A percentile compares a stretch with the other conserved stretches of the same genome.
Evolutionary conservation across 2,797 vertebrate species (phyloP).

Genomic region (Cuniculus paca): DNA sequence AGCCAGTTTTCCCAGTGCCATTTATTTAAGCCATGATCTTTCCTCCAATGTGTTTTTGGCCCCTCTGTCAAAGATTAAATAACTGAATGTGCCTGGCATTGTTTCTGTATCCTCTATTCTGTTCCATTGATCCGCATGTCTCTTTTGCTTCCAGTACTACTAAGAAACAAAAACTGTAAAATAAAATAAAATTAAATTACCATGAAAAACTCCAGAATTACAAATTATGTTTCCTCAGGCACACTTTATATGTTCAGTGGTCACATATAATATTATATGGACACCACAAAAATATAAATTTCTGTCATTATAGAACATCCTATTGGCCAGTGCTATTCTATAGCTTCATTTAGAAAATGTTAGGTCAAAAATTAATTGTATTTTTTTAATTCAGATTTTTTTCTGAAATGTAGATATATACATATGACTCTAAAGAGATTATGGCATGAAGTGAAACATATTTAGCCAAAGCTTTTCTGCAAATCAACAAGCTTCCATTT

Average conservation of each 20-base stretch:
- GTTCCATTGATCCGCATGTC: too few relatives aligned
- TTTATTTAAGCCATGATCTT: too few relatives aligned
- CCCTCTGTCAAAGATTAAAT: too few relatives aligned
- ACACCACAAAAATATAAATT: background rate
- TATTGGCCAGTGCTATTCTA: background rate
- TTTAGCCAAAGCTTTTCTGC: conserved; percentile 11
- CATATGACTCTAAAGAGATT: background rate
- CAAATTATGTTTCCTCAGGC: background rate
- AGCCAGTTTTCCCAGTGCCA: too few relatives aligned
- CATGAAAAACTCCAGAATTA: too few relatives aligned
- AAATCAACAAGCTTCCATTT: background rate
- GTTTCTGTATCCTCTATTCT: too few relatives aligned
- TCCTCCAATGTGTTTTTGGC: too few relatives aligned
- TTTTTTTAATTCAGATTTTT: background rate
- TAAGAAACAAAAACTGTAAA: background rate
- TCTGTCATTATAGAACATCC: background rate
- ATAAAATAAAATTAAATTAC: too few relatives aligned
- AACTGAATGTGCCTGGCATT: too few relatives aligned
- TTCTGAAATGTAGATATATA: background rate
- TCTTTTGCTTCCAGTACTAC: background rate
- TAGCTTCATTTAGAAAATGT: conserved; percentile 19
- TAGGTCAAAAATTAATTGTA: background rate
- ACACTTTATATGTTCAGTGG: background rate
- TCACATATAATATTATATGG: background rate
- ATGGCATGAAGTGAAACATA: background rate